Percentiles rank a stretch among this genome's conserved stretches.
These are phyloP conservation scores for Drosophila miranda DNA, from an alignment of 1,140 invertebrate species.

Conservation along the genomic window DNA sequence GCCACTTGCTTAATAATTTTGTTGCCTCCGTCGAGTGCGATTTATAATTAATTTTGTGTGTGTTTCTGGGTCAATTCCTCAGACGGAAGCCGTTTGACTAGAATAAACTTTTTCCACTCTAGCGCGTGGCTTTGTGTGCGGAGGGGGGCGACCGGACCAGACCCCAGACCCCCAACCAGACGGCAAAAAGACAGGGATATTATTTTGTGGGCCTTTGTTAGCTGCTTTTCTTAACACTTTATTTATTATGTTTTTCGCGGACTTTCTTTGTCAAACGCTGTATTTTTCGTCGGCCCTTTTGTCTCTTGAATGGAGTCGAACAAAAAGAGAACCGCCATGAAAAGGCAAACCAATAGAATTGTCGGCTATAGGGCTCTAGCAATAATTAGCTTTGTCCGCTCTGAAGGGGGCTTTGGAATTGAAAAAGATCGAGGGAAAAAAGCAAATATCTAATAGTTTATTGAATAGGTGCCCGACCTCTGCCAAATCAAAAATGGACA, in stretches of 20 bases:
- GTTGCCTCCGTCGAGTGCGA: conserved; percentile 32
- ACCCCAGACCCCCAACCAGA: background rate
- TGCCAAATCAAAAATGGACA: background rate
- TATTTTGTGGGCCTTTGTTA: conserved; percentile 61
- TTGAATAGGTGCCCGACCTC: background rate
- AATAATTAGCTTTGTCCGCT: conserved; percentile 59
- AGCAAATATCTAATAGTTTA: conserved; percentile 6
- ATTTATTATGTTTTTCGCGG: conserved; percentile 65
- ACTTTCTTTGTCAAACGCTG: conserved; percentile 68
- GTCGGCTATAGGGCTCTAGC: conserved; percentile 30
- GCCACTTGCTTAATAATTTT: conserved; percentile 18
- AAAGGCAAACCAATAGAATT: conserved; percentile 38
- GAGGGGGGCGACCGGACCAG: background rate
- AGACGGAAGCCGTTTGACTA: conserved; percentile 74
- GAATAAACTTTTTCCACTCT: conserved; percentile 71
- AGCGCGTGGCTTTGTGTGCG: conserved; percentile 41
- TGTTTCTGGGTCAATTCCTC: conserved; percentile 71
- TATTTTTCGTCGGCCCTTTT: conserved; percentile 38
- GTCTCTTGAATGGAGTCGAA: conserved; percentile 3
- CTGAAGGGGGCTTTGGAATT: too few relatives aligned
- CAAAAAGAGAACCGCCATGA: conserved; percentile 22
- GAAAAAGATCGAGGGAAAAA: conserved; percentile 36
- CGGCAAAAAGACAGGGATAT: conserved; percentile 34
- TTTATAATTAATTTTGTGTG: conserved; percentile 67
- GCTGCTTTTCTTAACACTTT: conserved; percentile 74